Evolutionary conservation across 2,113 vertebrate species (phyloP).

Genomic region (Laterallus jamaicensis): DNA sequence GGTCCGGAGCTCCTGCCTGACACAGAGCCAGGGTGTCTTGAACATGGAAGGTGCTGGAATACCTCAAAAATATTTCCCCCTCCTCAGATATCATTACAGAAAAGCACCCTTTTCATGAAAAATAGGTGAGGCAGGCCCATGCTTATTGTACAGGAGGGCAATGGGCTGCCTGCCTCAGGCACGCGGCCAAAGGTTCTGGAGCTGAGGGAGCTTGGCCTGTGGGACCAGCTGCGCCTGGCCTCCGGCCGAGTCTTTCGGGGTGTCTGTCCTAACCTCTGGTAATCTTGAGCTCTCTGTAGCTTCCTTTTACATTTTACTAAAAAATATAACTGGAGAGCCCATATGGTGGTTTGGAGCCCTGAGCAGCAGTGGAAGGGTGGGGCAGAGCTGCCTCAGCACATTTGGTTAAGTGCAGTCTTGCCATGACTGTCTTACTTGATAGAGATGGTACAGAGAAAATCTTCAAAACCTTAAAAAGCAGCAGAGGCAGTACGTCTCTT

Average conservation of each 20-base stretch:
- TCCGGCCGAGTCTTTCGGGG: rapidly evolving
- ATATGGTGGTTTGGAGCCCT: background rate
- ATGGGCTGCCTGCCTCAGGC: background rate
- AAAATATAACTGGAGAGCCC: rapidly evolving
- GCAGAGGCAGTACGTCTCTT: background rate
- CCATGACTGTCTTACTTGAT: background rate
- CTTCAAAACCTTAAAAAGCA: background rate
- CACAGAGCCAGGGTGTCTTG: rapidly evolving
- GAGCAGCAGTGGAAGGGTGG: background rate
- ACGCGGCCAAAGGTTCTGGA: rapidly evolving
- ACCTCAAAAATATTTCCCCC: background rate
- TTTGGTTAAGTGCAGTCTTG: background rate
- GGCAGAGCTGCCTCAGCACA: background rate
- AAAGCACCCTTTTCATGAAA: background rate
- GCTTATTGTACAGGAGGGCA: rapidly evolving
- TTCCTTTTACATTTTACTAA: background rate
- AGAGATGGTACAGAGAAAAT: background rate
- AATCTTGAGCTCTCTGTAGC: background rate
- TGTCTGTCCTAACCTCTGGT: background rate
- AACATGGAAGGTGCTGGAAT: background rate
- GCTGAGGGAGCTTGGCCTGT: rapidly evolving
- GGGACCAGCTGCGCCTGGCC: background rate
- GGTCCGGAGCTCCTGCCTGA: background rate
- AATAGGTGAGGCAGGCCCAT: rapidly evolving
- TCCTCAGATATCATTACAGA: background rate